phyloP scores from a whole-genome alignment of 2,113 vertebrate species.

The Urocolius indicus region DNA sequence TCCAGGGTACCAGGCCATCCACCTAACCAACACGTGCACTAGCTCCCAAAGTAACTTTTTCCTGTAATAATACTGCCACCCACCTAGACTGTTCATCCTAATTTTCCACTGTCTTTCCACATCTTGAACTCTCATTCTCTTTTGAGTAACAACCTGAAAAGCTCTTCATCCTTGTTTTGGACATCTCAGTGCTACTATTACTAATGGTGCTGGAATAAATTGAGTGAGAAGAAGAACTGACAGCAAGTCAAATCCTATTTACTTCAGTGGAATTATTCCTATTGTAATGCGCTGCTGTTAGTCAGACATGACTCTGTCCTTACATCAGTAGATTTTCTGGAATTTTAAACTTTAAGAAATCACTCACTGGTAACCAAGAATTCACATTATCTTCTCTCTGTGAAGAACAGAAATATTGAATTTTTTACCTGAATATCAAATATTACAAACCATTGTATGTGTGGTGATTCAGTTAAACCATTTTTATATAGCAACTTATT shows the following conservation, averaged over 20 bases:
- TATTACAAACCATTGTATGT: not conserved
- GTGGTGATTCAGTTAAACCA: not conserved
- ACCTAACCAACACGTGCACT: not conserved
- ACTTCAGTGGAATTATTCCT: not conserved
- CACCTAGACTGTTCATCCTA: not conserved
- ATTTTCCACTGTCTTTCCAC: not conserved
- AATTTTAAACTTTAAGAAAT: not conserved
- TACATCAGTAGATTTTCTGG: not conserved
- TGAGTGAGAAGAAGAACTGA: not conserved
- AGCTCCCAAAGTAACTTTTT: not conserved
- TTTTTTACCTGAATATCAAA: not conserved
- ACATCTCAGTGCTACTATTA: not conserved
- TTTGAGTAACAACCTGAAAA: not conserved
- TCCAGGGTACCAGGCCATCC: not conserved
- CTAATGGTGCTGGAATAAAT: not conserved
- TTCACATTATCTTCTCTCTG: not conserved
- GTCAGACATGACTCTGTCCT: not conserved
- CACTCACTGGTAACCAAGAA: not conserved
- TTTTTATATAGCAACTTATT: not conserved
- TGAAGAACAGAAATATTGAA: not conserved
- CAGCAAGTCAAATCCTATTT: not conserved
- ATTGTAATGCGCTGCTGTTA: not conserved
- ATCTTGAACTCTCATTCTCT: not conserved
- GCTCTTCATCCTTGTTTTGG: not conserved
- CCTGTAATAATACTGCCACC: not conserved